Base-by-base conservation (phyloP, 2,888 invertebrate species). In the Urechis unicinctus region DNA sequence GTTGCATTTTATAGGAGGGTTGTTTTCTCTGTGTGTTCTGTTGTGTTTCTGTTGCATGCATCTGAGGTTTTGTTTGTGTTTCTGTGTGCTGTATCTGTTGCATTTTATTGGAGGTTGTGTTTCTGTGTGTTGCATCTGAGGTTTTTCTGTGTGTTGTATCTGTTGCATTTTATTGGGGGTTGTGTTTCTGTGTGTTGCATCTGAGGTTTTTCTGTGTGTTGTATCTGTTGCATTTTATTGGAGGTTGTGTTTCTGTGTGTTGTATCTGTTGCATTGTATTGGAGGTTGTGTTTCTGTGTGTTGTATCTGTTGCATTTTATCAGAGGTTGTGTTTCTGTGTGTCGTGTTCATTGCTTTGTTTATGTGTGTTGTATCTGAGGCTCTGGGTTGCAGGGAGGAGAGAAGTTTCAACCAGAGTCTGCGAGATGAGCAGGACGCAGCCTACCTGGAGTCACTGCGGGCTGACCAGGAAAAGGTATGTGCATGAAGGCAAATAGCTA, bases 381-480 rank as follows among this genome's bases (percentile, higher is more conserved):
- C n/a, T n/a, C n/a, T n/a, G n/a, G 2, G 21, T 49, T 48, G 26
- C 55, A 73, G 75, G 50, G 73, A 75, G 30, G 74, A 75, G 59
- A 61, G 74, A 48, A 68, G 63, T 58, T 71, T 91, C 63, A 92
- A 89, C 57, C 89, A 91, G 66, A 88, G 89, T 0, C 80, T 96
- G 50, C 84, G 96, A 31, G 87, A 87, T 52, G 87, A 94, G 63
- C 96, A 97, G 75, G 96, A 97, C 78, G 88, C 88, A 74, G 96
- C 95, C 0, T 97, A 94, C 74, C 84, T 88, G 74, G 89, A 89
- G 77, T 94, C 94, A 3, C 80, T 96, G 43, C 83, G 86, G 43
- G 92, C 91, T 0, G 96, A 97, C 79, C 93, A 94, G 77, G 93
- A 94, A 78, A 96, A 96, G 80, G 95, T 95, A 76, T 83, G 89